Evolutionary conservation across 2,888 invertebrate genomes (phyloP), one percentile per base, ranked within the genome.

Genomic region (Nesidiocoris tenuis): DNA sequence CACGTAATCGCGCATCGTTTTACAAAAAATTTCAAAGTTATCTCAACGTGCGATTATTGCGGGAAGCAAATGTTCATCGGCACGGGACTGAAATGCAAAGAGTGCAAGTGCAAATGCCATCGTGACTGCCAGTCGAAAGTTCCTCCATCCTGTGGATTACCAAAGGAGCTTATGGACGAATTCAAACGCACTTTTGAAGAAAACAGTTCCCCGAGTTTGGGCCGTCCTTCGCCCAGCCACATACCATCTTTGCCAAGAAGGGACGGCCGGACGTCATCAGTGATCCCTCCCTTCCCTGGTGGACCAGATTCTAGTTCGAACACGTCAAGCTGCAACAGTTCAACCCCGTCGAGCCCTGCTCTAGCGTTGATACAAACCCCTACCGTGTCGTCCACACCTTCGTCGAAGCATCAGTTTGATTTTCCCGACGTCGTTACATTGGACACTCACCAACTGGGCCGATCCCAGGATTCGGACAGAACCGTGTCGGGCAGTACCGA

Each of bases 251-350:
- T 82, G 19, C 83, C 81, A 83, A 84, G 80, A 82, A 86, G 83
- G 79, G 85, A 84, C 80, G 74, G 23, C 18, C 84, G 87, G 25
- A 87, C 88, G 81, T 85, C 87, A 70, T 83, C 86, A 72, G 86
- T 86, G 81, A 87, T 87, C 80, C 85, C 86, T 80, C 85, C 86
- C 77, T 87, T 87, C 84, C 87, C 87, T 80, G 88, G 85, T 79
- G 87, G 89, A 67, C 92, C 90, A 22, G 95, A 95, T 85, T 94
- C 94, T 80, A 94, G 95, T 84, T 96, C 96, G 59, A 95, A 93
- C 83, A 94, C 95, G 74, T 96, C 96, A 74, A 96, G 96, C 84
- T 96, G 96, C 86, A 96, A 96, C 85, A 96, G 95, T 83, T 96
- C 96, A 76, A 95, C 96, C 78, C 96, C 97, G 78, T 96, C 96